Conservation (phyloP, 2,888 invertebrate species). For the Hemistola chrysoprasaria region DNA sequence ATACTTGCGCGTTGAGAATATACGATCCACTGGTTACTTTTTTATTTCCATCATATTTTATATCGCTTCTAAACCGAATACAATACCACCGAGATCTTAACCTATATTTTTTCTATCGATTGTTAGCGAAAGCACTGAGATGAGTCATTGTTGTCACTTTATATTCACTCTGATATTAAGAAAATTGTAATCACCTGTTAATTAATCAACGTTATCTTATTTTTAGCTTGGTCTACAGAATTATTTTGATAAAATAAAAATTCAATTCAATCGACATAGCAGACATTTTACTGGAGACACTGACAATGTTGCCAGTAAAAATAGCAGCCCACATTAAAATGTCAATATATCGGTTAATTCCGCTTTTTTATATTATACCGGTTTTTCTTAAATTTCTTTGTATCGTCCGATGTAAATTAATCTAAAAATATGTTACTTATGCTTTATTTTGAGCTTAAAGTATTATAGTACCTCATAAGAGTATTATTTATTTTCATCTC, state of each 20-base stretch:
- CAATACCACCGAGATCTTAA: slow-evolving; percentile 74
- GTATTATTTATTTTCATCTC: too few species aligned
- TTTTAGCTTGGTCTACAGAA: slow-evolving; percentile 51
- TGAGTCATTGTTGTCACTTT: slow-evolving; percentile 60
- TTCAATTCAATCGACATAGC: slow-evolving; percentile 62
- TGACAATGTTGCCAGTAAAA: slow-evolving; percentile 41
- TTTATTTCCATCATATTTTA: slow-evolving; percentile 58
- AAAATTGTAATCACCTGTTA: slow-evolving; percentile 64
- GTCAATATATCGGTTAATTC: slow-evolving; percentile 20
- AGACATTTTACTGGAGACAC: slow-evolving; percentile 73
- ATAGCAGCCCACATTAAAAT: slow-evolving; percentile 9
- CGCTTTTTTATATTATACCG: slow-evolving; percentile 6
- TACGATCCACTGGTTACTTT: slow-evolving; percentile 52
- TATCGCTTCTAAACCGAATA: slow-evolving; percentile 62
- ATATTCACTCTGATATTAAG: slow-evolving; percentile 40
- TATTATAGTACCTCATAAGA: too few species aligned
- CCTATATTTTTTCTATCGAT: slow-evolving; percentile 80
- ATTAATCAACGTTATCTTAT: slow-evolving; percentile 48
- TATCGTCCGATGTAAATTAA: background rate
- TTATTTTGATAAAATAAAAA: slow-evolving; percentile 62
- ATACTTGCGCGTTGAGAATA: slow-evolving; percentile 57
- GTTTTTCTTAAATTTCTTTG: background rate
- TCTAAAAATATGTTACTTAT: too few species aligned
- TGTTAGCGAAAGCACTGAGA: slow-evolving; percentile 77
- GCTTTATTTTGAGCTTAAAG: too few species aligned